Evolutionary conservation across 2,888 invertebrate species (phyloP).

Genomic region (Morpho helenor): DNA sequence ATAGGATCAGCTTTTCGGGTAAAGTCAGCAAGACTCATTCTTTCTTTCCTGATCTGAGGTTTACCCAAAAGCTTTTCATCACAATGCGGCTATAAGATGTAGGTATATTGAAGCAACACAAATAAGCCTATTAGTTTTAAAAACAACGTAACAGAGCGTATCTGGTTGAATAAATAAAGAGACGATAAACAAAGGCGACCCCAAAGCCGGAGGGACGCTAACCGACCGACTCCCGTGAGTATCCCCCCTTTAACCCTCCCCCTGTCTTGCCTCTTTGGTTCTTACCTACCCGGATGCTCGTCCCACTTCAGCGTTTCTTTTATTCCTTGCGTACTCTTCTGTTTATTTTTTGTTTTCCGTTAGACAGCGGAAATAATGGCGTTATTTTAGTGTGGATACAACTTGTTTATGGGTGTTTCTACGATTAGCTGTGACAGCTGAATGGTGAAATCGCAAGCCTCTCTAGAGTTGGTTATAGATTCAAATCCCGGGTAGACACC

Average conservation of each 20-base stretch:
- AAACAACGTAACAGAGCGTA: slow-evolving; percentile 38
- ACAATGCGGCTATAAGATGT: background rate
- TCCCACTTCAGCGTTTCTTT: slow-evolving; percentile 74
- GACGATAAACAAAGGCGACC: slow-evolving; percentile 63
- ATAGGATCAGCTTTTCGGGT: too few species aligned
- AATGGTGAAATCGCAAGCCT: too few species aligned
- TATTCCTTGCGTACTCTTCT: slow-evolving; percentile 72
- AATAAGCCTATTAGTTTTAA: slow-evolving; percentile 35
- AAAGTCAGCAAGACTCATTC: too few species aligned
- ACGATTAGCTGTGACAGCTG: too few species aligned
- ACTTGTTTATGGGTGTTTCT: too few species aligned
- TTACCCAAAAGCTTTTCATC: background rate
- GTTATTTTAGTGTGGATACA: slow-evolving; percentile 48
- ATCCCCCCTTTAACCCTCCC: slow-evolving; percentile 29
- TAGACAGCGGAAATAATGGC: slow-evolving; percentile 71
- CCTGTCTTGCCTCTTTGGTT: slow-evolving; percentile 34
- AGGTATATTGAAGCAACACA: slow-evolving; percentile 24
- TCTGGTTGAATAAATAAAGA: slow-evolving; percentile 57
- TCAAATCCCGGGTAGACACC: too few species aligned
- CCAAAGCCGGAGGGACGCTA: slow-evolving; percentile 46
- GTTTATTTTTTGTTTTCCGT: slow-evolving; percentile 77
- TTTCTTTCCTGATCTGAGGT: too few species aligned
- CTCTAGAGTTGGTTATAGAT: too few species aligned
- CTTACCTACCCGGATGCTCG: slow-evolving; percentile 61
- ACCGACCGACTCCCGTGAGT: slow-evolving; percentile 38